Percentiles rank a stretch among this genome's conserved stretches.
Conservation (phyloP, 2,797 vertebrate genomes). For the Spheniscus humboldti region DNA sequence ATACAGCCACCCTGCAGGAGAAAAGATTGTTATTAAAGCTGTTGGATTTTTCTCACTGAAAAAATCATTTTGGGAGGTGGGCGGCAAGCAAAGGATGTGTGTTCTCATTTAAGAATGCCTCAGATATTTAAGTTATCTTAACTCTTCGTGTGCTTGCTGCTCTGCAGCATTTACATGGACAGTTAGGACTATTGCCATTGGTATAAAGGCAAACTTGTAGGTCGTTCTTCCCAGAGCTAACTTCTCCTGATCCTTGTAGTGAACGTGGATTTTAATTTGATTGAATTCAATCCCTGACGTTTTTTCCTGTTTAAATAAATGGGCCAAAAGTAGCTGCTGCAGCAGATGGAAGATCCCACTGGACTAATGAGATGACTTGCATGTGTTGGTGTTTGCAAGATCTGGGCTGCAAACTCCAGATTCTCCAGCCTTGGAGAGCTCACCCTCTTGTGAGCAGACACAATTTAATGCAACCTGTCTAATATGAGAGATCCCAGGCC, state of each 20-base stretch:
- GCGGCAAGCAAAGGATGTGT: not conserved
- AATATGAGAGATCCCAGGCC: not conserved
- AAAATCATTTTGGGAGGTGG: not conserved
- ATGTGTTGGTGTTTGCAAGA: not conserved
- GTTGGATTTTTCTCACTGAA: not conserved
- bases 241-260: not conserved
- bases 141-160: not conserved
- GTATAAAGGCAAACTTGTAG: not conserved
- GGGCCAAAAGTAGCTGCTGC: not conserved
- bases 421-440: not conserved
- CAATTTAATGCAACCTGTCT: not conserved
- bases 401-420: not conserved
- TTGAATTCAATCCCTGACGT: not conserved
- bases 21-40: not conserved
- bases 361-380: not conserved
- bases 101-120: not conserved
- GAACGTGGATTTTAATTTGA: not conserved
- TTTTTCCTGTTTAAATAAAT: not conserved
- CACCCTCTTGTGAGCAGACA: not conserved
- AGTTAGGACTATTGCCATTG: fast-evolving
- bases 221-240: fast-evolving
- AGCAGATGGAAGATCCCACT: not conserved
- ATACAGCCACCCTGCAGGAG: conserved; percentile 85
- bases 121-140: not conserved
- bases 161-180: not conserved